phyloP scores from a whole-genome alignment of 37 sponge, comb jelly and placozoan genomes.

The Crambe crambe region DNA sequence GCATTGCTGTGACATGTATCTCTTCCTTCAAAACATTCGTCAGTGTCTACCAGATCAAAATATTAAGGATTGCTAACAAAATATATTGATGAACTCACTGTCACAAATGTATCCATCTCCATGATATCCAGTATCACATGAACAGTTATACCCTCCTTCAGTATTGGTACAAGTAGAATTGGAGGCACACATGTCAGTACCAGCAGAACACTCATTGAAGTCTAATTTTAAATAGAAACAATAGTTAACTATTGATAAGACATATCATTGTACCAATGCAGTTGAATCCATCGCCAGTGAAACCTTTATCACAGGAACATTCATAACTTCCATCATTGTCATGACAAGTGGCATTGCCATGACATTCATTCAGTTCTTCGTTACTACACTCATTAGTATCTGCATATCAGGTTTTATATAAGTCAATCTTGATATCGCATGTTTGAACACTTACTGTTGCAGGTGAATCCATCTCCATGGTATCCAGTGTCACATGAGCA shows the following conservation, averaged over 20 bases:
- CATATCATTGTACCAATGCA: neutral
- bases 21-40: conserved; percentile 2
- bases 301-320: conserved; percentile 12
- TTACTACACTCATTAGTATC: conserved; percentile 48
- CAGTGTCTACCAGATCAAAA: conserved; percentile 4
- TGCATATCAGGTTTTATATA: too few relatives aligned
- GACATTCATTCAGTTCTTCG: neutral
- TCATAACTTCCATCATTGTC: conserved; percentile 12
- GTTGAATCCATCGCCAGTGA: conserved; percentile 16
- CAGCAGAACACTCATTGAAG: too few relatives aligned
- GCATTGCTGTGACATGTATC: neutral
- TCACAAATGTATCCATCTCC: conserved; percentile 14
- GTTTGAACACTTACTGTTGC: too few relatives aligned
- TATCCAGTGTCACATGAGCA: conserved; percentile 33
- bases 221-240: too few relatives aligned
- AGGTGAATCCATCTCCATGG: conserved; percentile 4
- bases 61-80: too few relatives aligned
- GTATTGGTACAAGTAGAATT: neutral
- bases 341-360: conserved; percentile 17
- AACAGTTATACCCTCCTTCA: neutral
- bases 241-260: neutral
- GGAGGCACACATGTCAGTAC: neutral
- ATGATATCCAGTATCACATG: conserved; percentile 5
- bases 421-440: too few relatives aligned
- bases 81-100: too few relatives aligned